These are phyloP conservation scores for Podarcis siculus DNA, from an alignment of 2,797 vertebrate genomes.

Conservation along the genomic window DNA sequence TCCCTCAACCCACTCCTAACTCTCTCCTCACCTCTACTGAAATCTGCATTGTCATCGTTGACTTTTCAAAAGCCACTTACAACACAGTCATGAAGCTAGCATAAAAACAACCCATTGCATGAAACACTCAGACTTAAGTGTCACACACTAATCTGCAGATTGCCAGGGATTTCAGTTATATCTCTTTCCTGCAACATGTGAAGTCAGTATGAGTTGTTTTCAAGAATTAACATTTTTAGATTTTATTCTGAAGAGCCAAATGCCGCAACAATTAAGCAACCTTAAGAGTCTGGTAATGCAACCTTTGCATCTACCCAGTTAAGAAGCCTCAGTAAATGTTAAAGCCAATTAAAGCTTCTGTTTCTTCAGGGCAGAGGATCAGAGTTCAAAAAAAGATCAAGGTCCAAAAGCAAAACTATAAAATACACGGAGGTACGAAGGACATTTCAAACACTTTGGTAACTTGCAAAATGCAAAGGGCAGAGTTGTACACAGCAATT, in stretches of 20 bases:
- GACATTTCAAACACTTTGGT: background rate
- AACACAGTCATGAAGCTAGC: background rate
- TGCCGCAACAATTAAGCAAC: background rate
- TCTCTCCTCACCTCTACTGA: background rate
- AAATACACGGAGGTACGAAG: background rate
- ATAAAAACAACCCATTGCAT: background rate
- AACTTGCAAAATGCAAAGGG: background rate
- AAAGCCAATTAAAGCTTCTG: background rate
- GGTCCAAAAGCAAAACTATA: background rate
- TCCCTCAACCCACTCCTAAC: background rate
- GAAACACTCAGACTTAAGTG: background rate
- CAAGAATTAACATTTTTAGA: background rate
- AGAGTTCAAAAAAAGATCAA: background rate
- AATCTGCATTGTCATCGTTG: background rate
- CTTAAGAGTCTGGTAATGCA: background rate
- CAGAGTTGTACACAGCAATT: background rate
- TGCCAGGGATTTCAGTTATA: background rate
- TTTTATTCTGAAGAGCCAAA: background rate
- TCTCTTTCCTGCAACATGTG: background rate
- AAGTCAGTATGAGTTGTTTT: slow-evolving; percentile 15
- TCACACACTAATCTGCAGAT: slow-evolving; percentile 24
- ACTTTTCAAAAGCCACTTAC: background rate
- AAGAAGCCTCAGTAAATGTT: background rate
- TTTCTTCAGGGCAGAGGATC: background rate
- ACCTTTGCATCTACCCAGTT: background rate